Evolutionary conservation across 2,888 invertebrate species (phyloP).

Genomic region (Drosophila affinis): DNA sequence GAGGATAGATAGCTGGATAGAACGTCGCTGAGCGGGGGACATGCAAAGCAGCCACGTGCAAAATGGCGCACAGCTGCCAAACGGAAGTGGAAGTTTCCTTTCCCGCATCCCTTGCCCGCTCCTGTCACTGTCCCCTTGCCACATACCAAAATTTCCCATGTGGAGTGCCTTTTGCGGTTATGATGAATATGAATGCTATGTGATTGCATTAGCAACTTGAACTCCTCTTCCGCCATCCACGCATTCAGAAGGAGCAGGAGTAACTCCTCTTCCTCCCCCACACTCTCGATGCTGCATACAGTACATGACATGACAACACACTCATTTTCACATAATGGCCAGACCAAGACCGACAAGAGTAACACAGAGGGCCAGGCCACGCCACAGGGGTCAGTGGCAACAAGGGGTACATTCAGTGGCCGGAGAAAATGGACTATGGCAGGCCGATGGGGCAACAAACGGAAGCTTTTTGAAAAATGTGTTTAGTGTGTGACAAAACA

Average conservation of each 20-base stretch:
- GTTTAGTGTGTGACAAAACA: constrained; percentile 72
- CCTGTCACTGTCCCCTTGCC: constrained; percentile 5
- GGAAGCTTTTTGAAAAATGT: constrained; percentile 73
- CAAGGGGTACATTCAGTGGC: neutral
- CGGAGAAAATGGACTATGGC: neutral
- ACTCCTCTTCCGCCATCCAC: constrained; percentile 29
- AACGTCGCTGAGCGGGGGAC: neutral
- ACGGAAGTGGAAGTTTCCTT: constrained; percentile 32
- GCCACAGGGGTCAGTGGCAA: constrained; percentile 1
- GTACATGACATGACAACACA: constrained; percentile 60
- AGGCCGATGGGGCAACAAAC: constrained; percentile 39
- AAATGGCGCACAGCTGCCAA: constrained; percentile 47
- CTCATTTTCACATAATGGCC: constrained; percentile 52
- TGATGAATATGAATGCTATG: constrained; percentile 80
- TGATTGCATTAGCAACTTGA: constrained; percentile 78
- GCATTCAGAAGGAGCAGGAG: neutral
- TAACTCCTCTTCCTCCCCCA: neutral
- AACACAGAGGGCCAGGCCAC: neutral
- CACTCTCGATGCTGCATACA: constrained; percentile 5
- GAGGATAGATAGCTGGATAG: constrained; percentile 10
- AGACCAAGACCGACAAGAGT: neutral
- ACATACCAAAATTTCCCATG: constrained; percentile 47
- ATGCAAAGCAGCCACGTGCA: constrained; percentile 48
- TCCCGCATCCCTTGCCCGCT: neutral
- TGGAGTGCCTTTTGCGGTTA: constrained; percentile 73